Base-by-base conservation (phyloP, 2,888 invertebrate species). In the Trachelus troglodyta region DNA sequence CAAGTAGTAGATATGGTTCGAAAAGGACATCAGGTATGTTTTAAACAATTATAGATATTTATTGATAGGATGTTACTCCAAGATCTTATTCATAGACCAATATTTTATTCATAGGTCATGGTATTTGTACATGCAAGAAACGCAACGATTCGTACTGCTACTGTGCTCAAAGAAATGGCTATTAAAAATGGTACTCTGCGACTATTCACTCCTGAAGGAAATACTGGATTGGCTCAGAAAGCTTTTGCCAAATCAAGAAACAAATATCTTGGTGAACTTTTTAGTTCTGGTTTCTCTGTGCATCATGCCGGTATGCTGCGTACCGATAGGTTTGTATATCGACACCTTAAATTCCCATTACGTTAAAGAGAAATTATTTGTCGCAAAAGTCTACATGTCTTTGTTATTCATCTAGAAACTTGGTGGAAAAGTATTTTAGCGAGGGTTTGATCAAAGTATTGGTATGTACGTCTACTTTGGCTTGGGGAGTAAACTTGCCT, bases 401-500 rank as follows among this genome's bases (percentile, higher is more conserved):
- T 76, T 73, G 3, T 56, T 56, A 56, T 56, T 56, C 23, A 23
- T 56, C 56, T 87, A 95, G 95, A 83, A 94, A 95, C 87, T 92
- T 97, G 92, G 96, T 97, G 0, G 99, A 99, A 91, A 96, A 96
- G 90, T 96, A 96, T 87, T 99, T 99, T 90, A 92, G 95, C 0
- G 96, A 96, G 78, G 99, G 99, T 0, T 94, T 95, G 82, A 95
- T 98, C 80, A 97, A 96, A 89, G 98, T 97, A 0, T 92, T 99
- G 2, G 97, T 98, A 12, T 99, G 99, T 90, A 99, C 99, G 0
- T 97, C 99, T 0, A 99, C 99, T 0, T 93, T 99, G 40, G 99
- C 99, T 35, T 99, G 99, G 99, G 99, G 99, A 85, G 99, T 99
- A 9, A 99, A 99, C 93, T 93, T 99, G 83, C 99, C 99, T 0